A percentile compares a stretch with the other conserved stretches of the same genome.
Evolutionary conservation across 2,113 vertebrate species (phyloP).

Genomic region (Brachypodius melanocephalos): DNA sequence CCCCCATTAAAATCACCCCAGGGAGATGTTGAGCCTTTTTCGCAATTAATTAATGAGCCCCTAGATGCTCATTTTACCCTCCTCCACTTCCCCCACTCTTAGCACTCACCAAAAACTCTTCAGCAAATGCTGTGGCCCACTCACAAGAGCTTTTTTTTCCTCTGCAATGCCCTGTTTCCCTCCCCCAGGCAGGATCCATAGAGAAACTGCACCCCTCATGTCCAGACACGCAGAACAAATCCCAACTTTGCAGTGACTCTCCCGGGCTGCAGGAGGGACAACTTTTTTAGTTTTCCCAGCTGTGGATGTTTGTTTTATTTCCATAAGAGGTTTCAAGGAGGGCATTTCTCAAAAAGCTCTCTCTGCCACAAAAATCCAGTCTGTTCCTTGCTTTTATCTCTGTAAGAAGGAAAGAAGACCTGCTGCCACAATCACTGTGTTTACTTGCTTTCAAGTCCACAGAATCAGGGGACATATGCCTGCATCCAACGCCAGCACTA

Average conservation of each 20-base stretch:
- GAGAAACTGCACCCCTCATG: not conserved
- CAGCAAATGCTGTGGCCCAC: not conserved
- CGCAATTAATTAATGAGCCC: not conserved
- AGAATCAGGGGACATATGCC: not conserved
- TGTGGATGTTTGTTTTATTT: not conserved
- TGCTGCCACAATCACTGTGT: not conserved
- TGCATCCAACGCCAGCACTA: not conserved
- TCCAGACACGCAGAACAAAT: not conserved
- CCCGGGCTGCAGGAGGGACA: not conserved
- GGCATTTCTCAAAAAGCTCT: not conserved
- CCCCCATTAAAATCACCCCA: not conserved
- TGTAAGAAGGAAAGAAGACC: not conserved
- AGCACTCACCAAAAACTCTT: not conserved
- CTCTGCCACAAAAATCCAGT: not conserved
- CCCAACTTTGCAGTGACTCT: not conserved
- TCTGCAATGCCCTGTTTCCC: not conserved
- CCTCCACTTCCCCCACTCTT: not conserved
- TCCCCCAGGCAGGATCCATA: not conserved
- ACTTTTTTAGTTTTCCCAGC: not conserved
- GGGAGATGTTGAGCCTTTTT: not conserved
- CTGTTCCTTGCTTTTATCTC: conserved; percentile 12
- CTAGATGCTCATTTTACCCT: not conserved
- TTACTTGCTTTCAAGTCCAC: not conserved
- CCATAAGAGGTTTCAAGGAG: not conserved
- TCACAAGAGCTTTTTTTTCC: not conserved